Conservation (phyloP, 2,888 invertebrate species). For the Trissolcus japonicus region DNA sequence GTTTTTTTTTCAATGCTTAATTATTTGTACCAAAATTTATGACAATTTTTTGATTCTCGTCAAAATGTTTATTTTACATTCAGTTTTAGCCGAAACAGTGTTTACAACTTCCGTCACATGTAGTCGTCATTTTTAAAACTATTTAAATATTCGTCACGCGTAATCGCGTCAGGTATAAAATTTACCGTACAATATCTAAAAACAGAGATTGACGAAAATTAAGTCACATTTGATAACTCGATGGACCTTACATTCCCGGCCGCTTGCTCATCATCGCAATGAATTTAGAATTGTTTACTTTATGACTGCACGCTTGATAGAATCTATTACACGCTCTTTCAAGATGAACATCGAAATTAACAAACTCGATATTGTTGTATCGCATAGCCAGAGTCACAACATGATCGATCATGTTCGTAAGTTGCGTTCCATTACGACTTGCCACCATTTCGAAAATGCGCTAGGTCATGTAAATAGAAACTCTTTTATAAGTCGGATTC, state of each 20-base stretch:
- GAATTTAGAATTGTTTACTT: slow-evolving; percentile 48
- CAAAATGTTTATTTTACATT: too few relatives aligned
- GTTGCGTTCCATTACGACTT: slow-evolving; percentile 6
- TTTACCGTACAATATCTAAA: slow-evolving; percentile 4
- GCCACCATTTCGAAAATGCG: slow-evolving; percentile 22
- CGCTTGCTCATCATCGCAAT: slow-evolving; percentile 30
- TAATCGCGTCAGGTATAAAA: too few relatives aligned
- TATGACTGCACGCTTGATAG: slow-evolving; percentile 19
- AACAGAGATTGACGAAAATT: slow-evolving; percentile 13
- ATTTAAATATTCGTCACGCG: neutral
- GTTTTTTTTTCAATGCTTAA: neutral
- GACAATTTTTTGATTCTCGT: too few relatives aligned
- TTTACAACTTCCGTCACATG: too few relatives aligned
- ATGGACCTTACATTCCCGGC: slow-evolving; percentile 41
- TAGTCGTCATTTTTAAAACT: too few relatives aligned
- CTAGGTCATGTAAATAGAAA: slow-evolving; percentile 52
- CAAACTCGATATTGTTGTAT: slow-evolving; percentile 32
- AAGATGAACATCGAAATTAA: slow-evolving; percentile 24
- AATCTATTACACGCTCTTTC: slow-evolving; percentile 13
- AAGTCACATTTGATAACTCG: slow-evolving; percentile 33
- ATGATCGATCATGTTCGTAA: slow-evolving; percentile 45
- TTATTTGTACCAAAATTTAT: neutral
- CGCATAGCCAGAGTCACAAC: slow-evolving; percentile 27
- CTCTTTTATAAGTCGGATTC: slow-evolving; percentile 28
- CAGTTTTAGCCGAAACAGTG: too few relatives aligned